A percentile compares a stretch with the other conserved stretches of the same genome.
Conservation (phyloP, 2,113 vertebrate genomes). For the Pseudorectes ferrugineus region DNA sequence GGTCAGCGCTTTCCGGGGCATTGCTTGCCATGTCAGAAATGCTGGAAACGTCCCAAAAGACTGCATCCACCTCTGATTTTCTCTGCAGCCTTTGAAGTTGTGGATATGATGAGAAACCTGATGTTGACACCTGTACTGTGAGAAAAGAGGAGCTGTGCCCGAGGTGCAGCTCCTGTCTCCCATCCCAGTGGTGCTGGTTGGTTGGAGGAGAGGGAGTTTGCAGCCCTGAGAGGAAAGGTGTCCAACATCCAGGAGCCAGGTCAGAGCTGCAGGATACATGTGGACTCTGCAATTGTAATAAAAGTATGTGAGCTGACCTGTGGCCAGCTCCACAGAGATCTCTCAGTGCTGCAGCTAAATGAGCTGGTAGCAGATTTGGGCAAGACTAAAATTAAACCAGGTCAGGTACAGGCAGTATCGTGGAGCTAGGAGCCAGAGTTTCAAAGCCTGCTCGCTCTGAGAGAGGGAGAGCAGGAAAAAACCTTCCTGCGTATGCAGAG, state of each 20-base stretch:
- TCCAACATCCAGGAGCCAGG: not conserved
- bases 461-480: not conserved
- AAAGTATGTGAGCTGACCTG: not conserved
- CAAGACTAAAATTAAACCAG: conserved; percentile 29
- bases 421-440: not conserved
- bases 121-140: fast-evolving
- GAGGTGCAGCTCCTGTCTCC: not conserved
- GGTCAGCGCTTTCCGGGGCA: not conserved
- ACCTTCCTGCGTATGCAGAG: not conserved
- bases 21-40: not conserved
- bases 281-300: not conserved
- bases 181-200: fast-evolving
- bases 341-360: not conserved
- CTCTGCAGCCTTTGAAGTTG: not conserved
- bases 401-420: not conserved
- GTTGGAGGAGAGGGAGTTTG: not conserved
- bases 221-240: not conserved
- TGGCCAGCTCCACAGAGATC: not conserved
- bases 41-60: not conserved
- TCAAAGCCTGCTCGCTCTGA: not conserved
- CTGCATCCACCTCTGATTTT: not conserved
- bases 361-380: conserved; percentile 1
- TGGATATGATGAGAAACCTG: not conserved
- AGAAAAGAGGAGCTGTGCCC: not conserved
- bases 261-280: not conserved